Base-by-base conservation (phyloP, 2,888 invertebrate genomes). In the Platycheirus albimanus region DNA sequence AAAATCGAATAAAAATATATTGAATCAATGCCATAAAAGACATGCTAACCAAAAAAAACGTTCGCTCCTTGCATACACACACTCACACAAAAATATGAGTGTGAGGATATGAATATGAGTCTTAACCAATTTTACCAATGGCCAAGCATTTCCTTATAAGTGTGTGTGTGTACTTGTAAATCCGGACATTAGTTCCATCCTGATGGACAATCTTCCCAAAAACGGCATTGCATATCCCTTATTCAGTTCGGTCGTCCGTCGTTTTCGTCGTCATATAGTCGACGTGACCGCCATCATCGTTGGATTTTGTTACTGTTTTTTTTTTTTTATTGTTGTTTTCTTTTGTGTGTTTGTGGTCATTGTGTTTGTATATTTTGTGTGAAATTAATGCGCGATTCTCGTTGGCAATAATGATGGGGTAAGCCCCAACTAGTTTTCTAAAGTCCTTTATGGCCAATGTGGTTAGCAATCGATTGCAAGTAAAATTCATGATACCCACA, bases 1-100 rank as follows among this genome's bases (percentile, higher is more conserved):
- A 58, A 71, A 76, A 71, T 61, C 76, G 47, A 71, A 76, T 71
- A 71, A 81, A 80, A 81, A 80, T 75, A 66, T 66, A 81, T 77
- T 54, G 61, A 71, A 77, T 54, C 47, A 67, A 71, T 49, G 66
- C 58, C 61, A 71, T 61, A 76, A 47, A 76, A 67, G 64, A 70
- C 70, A 63, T 30, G 66, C 66, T 70, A 70, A 19, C 43, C 45
- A 17, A 30, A 56, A 15, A n/a, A 24, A 24, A 3, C 24, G 6
- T 24, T 4, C 3, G 30, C 30, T 4, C 30, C 8, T 2, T 33
- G 8, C 8, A n/a, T n/a, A n/a, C n/a, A n/a, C n/a, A n/a, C n/a
- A n/a, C n/a, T n/a, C n/a, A n/a, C n/a, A n/a, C n/a, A n/a, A n/a
- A n/a, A n/a, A n/a, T n/a, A 24, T 24, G 24, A 7, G 8, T 33